A percentile compares a stretch with the other conserved stretches of the same genome.
These are phyloP conservation scores for Patella caerulea DNA, from an alignment of 2,888 invertebrate species.

Conservation along the genomic window DNA sequence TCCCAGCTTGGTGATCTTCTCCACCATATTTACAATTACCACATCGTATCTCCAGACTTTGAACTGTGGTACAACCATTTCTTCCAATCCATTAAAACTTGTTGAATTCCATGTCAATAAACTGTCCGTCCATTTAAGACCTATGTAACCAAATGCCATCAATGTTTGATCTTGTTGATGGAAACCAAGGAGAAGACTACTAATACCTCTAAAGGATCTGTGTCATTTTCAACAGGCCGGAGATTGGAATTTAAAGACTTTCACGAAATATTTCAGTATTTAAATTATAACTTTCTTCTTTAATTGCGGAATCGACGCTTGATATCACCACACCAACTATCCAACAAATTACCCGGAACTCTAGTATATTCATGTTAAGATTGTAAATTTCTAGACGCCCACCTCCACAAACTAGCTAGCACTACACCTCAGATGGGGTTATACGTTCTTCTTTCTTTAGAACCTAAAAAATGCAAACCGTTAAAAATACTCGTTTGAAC, in stretches of 20 bases:
- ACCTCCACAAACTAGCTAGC: too few relatives aligned
- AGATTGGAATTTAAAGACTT: slow-evolving; percentile 9
- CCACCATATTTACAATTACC: slow-evolving; percentile 23
- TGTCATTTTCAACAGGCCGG: slow-evolving; percentile 19
- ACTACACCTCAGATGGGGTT: too few relatives aligned
- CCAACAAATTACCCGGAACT: too few relatives aligned
- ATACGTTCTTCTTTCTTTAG: too few relatives aligned
- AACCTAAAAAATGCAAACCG: too few relatives aligned
- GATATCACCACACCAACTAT: too few relatives aligned
- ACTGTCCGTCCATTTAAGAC: slow-evolving; percentile 10
- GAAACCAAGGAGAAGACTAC: slow-evolving; percentile 10
- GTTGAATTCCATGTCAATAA: slow-evolving; percentile 23
- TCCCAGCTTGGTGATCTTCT: slow-evolving; percentile 20
- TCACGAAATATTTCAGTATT: not conserved
- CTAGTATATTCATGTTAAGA: too few relatives aligned
- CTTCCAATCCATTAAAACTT: slow-evolving; percentile 6
- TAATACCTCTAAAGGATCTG: not conserved
- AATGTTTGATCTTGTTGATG: slow-evolving; percentile 19
- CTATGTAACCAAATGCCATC: slow-evolving; percentile 1
- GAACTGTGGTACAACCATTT: slow-evolving; percentile 22
- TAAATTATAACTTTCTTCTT: slow-evolving; percentile 8
- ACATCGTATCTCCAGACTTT: slow-evolving; percentile 33
- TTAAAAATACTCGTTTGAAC: too few relatives aligned
- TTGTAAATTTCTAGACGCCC: too few relatives aligned
- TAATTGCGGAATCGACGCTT: not conserved